Base-by-base conservation (phyloP, 2,888 invertebrate species). In the Syrista parreyssii region DNA sequence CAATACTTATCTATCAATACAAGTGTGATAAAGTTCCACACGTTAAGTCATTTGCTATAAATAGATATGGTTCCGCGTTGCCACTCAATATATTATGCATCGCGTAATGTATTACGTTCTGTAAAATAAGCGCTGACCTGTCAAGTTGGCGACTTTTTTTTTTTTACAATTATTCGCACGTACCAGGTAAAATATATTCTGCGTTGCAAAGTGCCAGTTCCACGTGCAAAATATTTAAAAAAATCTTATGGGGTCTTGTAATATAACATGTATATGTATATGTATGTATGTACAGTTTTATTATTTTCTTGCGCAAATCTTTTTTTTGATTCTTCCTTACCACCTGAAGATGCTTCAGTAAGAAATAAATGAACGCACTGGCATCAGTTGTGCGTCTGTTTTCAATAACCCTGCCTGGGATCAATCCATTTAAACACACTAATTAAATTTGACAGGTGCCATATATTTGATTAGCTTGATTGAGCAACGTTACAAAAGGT, bases 11-110 rank as follows among this genome's bases (percentile, higher is more conserved):
- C 30, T 71, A 71, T 71, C 71, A 55, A 55, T 31, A 71, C 32
- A 31, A 71, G 71, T 71, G 71, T 71, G 71, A 31, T 71, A 71
- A 71, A 30, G 32, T 71, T 71, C 23, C 71, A 71, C 71, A 71
- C 12, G 12, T 71, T 71, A 69, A 69, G 71, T 71, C 71, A 71
- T 71, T 71, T 71, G 31, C 71, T 71, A 71, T 71, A 71, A 71
- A 71, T 71, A 71, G 71, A 71, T 55, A 55, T 71, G 71, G 71
- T 71, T 71, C 32, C 71, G 71, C 71, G 31, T 33, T 71, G 71
- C 32, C 71, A 23, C 71, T 15, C 12, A 31, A 33, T 15, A 31
- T 32, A 71, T 71, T 71, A 71, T 11, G 31, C 71, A 31, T 32
- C 71, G 12, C 71, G 71, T 11, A 71, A 32, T 71, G 71, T 71